Evolutionary conservation across 2,888 invertebrate genomes (phyloP).

Genomic region (Sphinx pinastri): DNA sequence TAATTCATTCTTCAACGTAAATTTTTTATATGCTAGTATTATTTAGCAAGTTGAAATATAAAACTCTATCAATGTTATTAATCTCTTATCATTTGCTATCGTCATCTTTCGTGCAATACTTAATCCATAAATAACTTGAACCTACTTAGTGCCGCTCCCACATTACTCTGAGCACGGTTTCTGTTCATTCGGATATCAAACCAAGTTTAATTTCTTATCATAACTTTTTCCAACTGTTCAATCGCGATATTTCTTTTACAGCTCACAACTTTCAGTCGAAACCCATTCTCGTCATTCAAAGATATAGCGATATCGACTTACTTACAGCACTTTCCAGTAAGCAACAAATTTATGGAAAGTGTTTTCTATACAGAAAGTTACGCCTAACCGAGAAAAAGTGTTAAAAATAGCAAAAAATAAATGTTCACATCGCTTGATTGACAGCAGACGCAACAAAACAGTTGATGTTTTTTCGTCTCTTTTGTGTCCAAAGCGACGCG

Average conservation of each 20-base stretch:
- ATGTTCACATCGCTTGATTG: constrained; percentile 51
- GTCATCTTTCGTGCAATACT: background rate
- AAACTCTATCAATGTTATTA: background rate
- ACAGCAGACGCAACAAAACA: constrained; percentile 52
- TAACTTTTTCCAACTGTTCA: constrained; percentile 5
- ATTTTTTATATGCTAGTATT: too few relatives aligned
- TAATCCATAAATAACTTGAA: constrained; percentile 5
- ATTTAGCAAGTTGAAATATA: too few relatives aligned
- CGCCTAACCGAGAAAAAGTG: constrained; percentile 49
- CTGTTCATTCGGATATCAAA: background rate
- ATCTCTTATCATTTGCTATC: constrained; percentile 9
- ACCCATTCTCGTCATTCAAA: constrained; percentile 7
- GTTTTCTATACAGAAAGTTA: constrained; percentile 56
- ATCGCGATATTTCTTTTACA: background rate
- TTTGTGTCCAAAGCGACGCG: constrained; percentile 52
- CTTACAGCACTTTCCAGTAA: constrained; percentile 45
- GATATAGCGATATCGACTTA: constrained; percentile 25
- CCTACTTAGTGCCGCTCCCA: background rate
- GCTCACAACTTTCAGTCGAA: background rate
- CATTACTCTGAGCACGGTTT: background rate
- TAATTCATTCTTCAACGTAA: too few relatives aligned
- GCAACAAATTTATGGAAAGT: constrained; percentile 59
- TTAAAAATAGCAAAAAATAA: constrained; percentile 53
- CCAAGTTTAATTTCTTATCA: background rate
- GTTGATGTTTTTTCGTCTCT: constrained; percentile 46